Conservation (phyloP, 2,113 vertebrate species). For the Gallinago undulata region DNA sequence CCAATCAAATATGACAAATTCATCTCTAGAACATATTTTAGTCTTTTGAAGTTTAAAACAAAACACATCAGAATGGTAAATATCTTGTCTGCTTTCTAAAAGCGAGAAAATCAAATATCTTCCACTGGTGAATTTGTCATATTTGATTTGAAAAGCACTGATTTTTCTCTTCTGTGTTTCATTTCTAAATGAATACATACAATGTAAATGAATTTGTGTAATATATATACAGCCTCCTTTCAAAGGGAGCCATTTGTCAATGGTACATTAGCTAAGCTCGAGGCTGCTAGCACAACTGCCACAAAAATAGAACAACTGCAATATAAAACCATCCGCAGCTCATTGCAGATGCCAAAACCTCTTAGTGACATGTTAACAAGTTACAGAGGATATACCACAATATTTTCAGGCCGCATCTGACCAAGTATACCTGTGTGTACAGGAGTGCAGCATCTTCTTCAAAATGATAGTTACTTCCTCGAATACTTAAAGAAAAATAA, state of each 20-base stretch:
- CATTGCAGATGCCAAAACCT: not conserved
- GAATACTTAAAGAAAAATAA: not conserved
- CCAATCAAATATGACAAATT: constrained; percentile 40
- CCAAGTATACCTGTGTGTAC: accelerated
- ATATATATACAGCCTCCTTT: constrained; percentile 38
- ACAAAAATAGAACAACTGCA: constrained; percentile 56
- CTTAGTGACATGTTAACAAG: not conserved
- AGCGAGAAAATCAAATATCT: constrained; percentile 43
- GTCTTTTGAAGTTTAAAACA: not conserved
- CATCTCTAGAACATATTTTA: constrained; percentile 30
- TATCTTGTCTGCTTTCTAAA: constrained; percentile 30
- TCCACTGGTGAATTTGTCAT: constrained; percentile 42
- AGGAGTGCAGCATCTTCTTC: not conserved
- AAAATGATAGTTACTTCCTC: not conserved
- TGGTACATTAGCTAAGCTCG: constrained; percentile 34
- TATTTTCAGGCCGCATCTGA: not conserved
- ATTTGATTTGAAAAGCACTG: constrained; percentile 56
- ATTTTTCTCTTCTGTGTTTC: constrained; percentile 52
- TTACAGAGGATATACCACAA: not conserved
- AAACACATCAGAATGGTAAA: constrained; percentile 29
- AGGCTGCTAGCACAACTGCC: constrained; percentile 35
- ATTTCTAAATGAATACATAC: constrained; percentile 56
- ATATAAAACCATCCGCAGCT: not conserved
- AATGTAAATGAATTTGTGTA: constrained; percentile 59
- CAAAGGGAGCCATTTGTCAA: constrained; percentile 46